Percentiles rank a stretch among this genome's conserved stretches.
phyloP scores from a whole-genome alignment of 1,140 invertebrate species.

The Hyposmocoma kahamanoa region DNA sequence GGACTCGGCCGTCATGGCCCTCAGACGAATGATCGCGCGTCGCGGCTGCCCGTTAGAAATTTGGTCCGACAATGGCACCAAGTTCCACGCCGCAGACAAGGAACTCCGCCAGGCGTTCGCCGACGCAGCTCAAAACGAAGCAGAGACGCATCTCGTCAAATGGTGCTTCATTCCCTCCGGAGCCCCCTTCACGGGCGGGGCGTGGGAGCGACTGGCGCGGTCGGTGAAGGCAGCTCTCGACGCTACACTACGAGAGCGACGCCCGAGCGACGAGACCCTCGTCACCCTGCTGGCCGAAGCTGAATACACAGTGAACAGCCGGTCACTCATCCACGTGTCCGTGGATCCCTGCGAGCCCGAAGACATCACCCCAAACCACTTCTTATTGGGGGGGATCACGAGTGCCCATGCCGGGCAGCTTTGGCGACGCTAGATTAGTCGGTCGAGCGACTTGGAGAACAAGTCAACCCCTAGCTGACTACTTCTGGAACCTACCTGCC shows the following conservation, averaged over 20 bases:
- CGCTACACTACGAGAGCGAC: constrained; percentile 12
- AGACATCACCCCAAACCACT: constrained; percentile 13
- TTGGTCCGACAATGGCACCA: no score
- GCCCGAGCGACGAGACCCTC: constrained; percentile 24
- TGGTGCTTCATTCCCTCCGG: constrained; percentile 13
- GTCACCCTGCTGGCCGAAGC: constrained; percentile 23
- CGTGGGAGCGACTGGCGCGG: constrained; percentile 50
- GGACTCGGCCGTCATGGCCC: constrained; percentile 42
- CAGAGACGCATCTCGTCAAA: no score
- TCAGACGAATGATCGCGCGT: constrained; percentile 51
- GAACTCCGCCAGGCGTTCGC: no score
- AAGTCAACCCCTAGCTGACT: no score
- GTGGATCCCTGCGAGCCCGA: constrained; percentile 23
- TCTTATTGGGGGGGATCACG: constrained; percentile 12
- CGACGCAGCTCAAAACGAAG: no score
- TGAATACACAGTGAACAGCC: constrained; percentile 22
- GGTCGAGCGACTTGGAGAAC: no score
- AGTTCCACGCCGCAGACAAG: constrained; percentile 33
- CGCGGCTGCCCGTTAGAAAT: constrained; percentile 32
- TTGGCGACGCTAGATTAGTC: no score
- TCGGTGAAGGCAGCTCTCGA: constrained; percentile 29
- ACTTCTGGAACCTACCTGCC: no score
- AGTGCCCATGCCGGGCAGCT: no score
- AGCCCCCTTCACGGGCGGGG: no score
- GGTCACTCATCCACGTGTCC: constrained; percentile 29